A percentile compares a stretch with the other conserved stretches of the same genome.
Conservation (phyloP, 2,113 vertebrate genomes). For the Plotosus lineatus region DNA sequence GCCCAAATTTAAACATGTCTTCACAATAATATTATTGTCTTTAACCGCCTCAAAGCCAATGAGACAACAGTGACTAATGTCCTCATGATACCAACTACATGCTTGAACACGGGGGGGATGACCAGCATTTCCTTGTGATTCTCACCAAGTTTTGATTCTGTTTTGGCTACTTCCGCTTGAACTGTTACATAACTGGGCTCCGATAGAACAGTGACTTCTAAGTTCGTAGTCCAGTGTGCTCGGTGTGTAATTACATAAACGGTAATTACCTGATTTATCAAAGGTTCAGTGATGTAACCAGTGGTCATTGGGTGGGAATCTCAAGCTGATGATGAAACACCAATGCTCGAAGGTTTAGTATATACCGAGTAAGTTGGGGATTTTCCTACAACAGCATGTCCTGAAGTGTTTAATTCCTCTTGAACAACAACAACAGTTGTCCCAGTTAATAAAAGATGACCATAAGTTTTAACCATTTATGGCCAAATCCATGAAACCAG, state of each 20-base stretch:
- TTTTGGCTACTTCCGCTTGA: neutral
- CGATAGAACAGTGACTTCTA: neutral
- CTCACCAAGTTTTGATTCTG: constrained; percentile 36
- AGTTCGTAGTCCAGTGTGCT: neutral
- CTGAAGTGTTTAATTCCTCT: neutral
- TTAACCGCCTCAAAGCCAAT: constrained; percentile 2
- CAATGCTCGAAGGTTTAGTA: neutral
- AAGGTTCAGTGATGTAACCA: neutral
- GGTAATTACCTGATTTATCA: neutral
- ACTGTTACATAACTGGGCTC: neutral
- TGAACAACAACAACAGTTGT: neutral
- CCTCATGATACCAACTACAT: constrained; percentile 48
- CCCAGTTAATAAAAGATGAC: neutral
- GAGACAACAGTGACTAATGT: constrained; percentile 38
- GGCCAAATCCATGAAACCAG: neutral
- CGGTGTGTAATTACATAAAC: neutral
- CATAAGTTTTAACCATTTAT: neutral
- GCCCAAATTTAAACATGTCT: neutral
- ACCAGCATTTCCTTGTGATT: constrained; percentile 43
- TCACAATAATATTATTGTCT: constrained; percentile 23
- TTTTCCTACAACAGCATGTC: no score
- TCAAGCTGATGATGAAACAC: neutral
- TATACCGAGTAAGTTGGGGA: neutral
- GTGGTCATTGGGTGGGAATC: neutral
- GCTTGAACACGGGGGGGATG: constrained; percentile 22